Conservation (phyloP, 1,140 invertebrate genomes). For the Papilio xuthus region DNA sequence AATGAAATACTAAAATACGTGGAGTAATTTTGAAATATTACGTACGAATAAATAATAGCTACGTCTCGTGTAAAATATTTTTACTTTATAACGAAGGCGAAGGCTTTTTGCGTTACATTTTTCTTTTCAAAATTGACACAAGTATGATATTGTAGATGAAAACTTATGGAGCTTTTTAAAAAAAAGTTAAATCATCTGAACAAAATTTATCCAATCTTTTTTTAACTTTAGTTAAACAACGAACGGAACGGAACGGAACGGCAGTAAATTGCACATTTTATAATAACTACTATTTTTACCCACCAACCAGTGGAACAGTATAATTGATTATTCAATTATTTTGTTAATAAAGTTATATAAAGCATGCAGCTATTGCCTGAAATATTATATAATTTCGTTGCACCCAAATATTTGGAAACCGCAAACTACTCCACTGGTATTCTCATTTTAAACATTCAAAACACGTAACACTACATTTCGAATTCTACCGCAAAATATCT, state of each 20-base stretch:
- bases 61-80: background rate
- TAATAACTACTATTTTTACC: background rate
- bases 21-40: slow-evolving; percentile 29
- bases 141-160: no score
- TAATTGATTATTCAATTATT: slow-evolving; percentile 22
- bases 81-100: background rate
- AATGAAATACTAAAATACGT: slow-evolving; percentile 67
- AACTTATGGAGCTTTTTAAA: no score
- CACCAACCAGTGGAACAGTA: background rate
- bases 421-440: slow-evolving; percentile 17
- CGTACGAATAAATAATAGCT: slow-evolving; percentile 9
- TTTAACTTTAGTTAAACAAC: no score
- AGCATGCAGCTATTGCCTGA: slow-evolving; percentile 6
- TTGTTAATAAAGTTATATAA: slow-evolving; percentile 17
- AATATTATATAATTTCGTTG: slow-evolving; percentile 21
- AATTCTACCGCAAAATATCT: slow-evolving; percentile 18
- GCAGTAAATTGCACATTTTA: no score
- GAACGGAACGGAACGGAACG: no score
- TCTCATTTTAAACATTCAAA: slow-evolving; percentile 23
- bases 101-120: background rate
- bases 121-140: background rate
- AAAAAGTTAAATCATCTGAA: no score
- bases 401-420: slow-evolving; percentile 24
- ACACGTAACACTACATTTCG: slow-evolving; percentile 21
- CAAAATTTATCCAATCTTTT: no score